phyloP scores from a whole-genome alignment of 2,113 vertebrate genomes.

The Aphyosemion australe region DNA sequence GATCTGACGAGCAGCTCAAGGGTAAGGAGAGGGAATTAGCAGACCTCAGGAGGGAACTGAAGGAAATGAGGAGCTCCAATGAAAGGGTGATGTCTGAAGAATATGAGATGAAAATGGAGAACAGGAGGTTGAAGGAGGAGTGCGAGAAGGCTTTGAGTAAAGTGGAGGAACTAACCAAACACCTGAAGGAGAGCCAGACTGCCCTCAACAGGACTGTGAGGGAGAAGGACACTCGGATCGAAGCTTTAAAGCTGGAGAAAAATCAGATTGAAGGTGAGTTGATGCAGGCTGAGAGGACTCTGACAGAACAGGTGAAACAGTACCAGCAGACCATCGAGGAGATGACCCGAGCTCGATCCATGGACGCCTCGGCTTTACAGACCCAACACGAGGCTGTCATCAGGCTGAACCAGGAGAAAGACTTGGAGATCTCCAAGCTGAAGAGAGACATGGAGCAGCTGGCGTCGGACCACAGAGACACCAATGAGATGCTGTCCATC shows the following conservation, averaged over 20 bases:
- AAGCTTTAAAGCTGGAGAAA: conserved; percentile 87
- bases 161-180: conserved; percentile 76
- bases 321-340: conserved; percentile 86
- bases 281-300: conserved; percentile 74
- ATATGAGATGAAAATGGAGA: conserved; percentile 85
- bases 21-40: conserved; percentile 79
- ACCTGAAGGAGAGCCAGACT: conserved; percentile 79
- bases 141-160: conserved; percentile 30
- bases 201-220: conserved; percentile 74
- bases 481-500: conserved; percentile 86
- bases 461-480: conserved; percentile 83
- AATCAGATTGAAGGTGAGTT: conserved; percentile 83
- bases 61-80: conserved; percentile 77
- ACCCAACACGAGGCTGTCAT: conserved; percentile 83
- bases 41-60: conserved; percentile 79
- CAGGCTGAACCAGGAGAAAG: conserved; percentile 87
- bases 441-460: conserved; percentile 83
- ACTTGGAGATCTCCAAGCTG: conserved; percentile 84
- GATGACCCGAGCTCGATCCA: conserved; percentile 74
- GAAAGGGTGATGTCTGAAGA: conserved; percentile 80
- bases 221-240: conserved; percentile 84
- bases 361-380: conserved; percentile 83
- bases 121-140: conserved; percentile 77
- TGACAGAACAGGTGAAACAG: conserved; percentile 81
- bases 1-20: conserved; percentile 63